Evolutionary conservation across 2,113 vertebrate species (phyloP).

Genomic region (Eonycteris spelaea): DNA sequence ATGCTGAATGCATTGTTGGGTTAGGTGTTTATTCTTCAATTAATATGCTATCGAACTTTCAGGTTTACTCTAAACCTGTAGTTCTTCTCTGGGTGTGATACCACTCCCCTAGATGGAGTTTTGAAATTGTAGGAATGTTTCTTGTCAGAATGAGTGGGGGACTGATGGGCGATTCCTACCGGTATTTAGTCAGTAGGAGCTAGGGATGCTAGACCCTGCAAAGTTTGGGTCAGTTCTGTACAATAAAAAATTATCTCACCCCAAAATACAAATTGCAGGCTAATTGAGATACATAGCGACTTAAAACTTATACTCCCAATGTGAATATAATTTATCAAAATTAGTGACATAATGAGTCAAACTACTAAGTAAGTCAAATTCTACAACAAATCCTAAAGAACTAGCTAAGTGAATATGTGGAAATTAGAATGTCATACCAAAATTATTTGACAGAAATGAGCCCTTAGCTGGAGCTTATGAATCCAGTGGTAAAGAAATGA

Average conservation of each 20-base stretch:
- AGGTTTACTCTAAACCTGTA: background rate
- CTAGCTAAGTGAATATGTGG: background rate
- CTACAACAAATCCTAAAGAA: background rate
- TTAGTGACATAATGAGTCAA: background rate
- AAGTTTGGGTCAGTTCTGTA: constrained; percentile 1
- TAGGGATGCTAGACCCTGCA: background rate
- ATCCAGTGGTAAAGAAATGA: constrained; percentile 22
- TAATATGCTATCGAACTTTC: constrained; percentile 24
- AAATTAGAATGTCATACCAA: background rate
- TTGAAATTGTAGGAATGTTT: background rate
- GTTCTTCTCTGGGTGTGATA: background rate
- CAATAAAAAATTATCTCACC: background rate
- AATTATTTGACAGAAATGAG: constrained; percentile 31
- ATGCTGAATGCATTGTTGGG: background rate
- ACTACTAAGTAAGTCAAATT: background rate
- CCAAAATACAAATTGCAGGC: background rate
- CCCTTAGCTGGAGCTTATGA: background rate
- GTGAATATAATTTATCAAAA: constrained; percentile 26
- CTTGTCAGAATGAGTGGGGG: background rate
- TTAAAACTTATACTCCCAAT: background rate
- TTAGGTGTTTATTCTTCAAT: background rate
- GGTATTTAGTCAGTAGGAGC: background rate
- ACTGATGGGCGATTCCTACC: background rate
- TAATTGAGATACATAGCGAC: background rate
- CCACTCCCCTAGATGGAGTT: background rate